phyloP scores from a whole-genome alignment of 1,140 invertebrate species.

The Teleopsis dalmanni region DNA sequence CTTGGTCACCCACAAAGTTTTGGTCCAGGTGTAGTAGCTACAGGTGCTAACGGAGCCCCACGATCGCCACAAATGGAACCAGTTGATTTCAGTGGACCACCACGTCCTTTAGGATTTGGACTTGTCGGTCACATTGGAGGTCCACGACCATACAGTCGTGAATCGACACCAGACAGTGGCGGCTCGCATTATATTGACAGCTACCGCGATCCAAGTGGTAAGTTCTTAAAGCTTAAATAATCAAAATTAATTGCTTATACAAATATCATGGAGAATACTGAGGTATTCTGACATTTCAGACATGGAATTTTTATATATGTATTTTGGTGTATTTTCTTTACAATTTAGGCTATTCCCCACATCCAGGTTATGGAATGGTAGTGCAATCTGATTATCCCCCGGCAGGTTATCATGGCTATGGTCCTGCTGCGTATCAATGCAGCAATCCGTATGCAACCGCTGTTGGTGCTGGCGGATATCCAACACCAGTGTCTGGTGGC shows the following conservation, averaged over 20 bases:
- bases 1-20: constrained; percentile 41
- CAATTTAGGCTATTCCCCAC: constrained; percentile 67
- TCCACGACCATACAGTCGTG: constrained; percentile 66
- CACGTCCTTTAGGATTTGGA: constrained; percentile 39
- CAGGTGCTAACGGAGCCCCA: constrained; percentile 35
- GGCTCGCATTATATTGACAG: constrained; percentile 78
- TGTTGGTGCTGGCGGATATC: constrained; percentile 50
- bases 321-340: neutral
- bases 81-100: constrained; percentile 53
- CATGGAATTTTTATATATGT: neutral
- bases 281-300: no score
- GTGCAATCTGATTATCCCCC: constrained; percentile 70
- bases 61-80: constrained; percentile 51
- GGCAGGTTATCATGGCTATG: constrained; percentile 65
- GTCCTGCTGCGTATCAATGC: constrained; percentile 55
- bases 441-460: constrained; percentile 44
- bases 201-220: constrained; percentile 74
- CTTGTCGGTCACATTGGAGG: constrained; percentile 43
- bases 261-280: no score
- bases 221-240: no score
- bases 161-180: constrained; percentile 74
- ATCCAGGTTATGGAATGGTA: constrained; percentile 73
- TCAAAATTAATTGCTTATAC: no score
- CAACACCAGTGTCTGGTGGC: constrained; percentile 56
- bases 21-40: constrained; percentile 28